Evolutionary conservation across 1,140 invertebrate species (phyloP), one percentile per base, ranked within the genome.

Genomic region (Lepidostoma basale): DNA sequence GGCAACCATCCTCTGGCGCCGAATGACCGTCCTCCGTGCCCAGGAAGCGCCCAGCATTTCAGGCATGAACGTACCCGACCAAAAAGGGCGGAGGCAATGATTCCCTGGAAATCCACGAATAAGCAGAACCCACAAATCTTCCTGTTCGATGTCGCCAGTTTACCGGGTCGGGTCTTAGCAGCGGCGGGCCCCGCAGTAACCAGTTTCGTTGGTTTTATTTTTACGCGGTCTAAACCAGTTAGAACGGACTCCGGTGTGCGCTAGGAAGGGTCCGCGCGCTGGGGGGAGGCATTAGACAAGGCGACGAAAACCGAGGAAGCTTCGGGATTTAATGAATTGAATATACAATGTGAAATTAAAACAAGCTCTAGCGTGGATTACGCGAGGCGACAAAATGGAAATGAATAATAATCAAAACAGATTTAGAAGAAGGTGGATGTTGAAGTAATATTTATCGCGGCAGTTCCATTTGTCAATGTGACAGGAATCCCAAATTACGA

Each of bases 171-270:
- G 16, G n/a, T n/a, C n/a, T n/a, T n/a, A n/a, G n/a, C n/a, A n/a
- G n/a, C n/a, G n/a, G n/a, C n/a, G 23, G 30, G 52, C 14, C 52
- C 36, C 14, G 18, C 52, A 60, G 39, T 39, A 60, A 60, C 56
- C 56, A 36, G 56, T 60, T 60, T 40, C 22, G 56, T 60, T 60
- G 23, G 56, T 60, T 60, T 60, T 60, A 60, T 60, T 60, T 60
- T 60, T 60, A 60, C 56, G 39, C 36, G 36, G 56, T 42, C 36
- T 60, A 60, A 60, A 60, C 56, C 56, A 40, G 56, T 56, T 56
- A 39, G 52, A 56, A 30, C 52, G 52, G 30, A 56, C 52, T 33
- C 52, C 36, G 52, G 23, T 18, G 28, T 18, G 18, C 36, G 36
- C 28, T 33, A 56, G 30, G 52, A 33, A 33, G 30, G 28, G 52